Conservation (phyloP, 2,888 invertebrate species). For the Dasypolia templi region DNA sequence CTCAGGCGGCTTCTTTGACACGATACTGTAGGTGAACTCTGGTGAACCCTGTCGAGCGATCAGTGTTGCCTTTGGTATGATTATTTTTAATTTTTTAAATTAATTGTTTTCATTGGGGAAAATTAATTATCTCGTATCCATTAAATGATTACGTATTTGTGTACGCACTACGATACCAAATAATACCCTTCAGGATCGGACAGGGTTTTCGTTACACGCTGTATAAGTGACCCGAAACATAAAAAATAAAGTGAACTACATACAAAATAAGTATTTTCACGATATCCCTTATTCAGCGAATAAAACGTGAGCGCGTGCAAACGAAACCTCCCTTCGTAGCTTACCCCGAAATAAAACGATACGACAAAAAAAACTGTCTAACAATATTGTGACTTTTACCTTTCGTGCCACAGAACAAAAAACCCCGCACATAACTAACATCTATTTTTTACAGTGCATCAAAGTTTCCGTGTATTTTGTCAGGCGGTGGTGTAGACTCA, state of each 20-base stretch:
- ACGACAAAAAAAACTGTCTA: conserved; percentile 23
- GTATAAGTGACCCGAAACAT: background rate
- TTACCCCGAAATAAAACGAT: conserved; percentile 47
- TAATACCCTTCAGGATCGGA: no score
- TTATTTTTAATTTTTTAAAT: no score
- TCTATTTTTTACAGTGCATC: background rate
- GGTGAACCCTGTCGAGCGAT: no score
- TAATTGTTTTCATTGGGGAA: no score
- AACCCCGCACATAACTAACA: background rate
- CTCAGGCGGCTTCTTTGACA: no score
- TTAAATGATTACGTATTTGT: no score
- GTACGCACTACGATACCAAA: no score
- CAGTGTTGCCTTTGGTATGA: no score
- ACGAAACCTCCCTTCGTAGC: conserved; percentile 36
- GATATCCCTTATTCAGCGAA: conserved; percentile 55
- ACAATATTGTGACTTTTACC: conserved; percentile 28
- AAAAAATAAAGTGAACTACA: conserved; percentile 28
- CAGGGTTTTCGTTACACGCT: no score
- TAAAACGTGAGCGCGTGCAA: conserved; percentile 43
- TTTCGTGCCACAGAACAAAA: conserved; percentile 21
- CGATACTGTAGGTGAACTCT: no score
- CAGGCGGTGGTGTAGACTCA: conserved; percentile 18
- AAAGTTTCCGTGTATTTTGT: background rate
- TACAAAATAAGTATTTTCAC: conserved; percentile 22
- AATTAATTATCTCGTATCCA: no score